Base-by-base conservation (phyloP, 2,888 invertebrate species). In the Griposia aprilina region DNA sequence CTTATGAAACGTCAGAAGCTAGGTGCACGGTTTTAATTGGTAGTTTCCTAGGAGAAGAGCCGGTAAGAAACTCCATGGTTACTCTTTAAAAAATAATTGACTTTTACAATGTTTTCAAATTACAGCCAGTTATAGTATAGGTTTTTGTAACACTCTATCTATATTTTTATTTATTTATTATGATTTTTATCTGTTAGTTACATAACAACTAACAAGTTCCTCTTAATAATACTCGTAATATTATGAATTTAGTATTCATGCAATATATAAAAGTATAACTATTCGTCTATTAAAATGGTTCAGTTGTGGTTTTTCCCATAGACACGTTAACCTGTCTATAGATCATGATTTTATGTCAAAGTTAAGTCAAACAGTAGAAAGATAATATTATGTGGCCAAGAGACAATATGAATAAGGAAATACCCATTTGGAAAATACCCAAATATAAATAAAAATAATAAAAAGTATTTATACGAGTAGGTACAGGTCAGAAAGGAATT, bases 281-380 rank as follows among this genome's bases (percentile, higher is more conserved):
- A 23, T 23, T 63, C 36, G 23, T 23, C 23, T 23, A n/a, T n/a
- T n/a, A 10, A n/a, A 13, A 57, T 57, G 59, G 17, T 60, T 30
- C 8, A 30, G 7, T 66, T 67, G 15, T 52, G 10, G 15, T 52
- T 45, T 65, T 78, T 7, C 20, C 7, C 1, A 30, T 50, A 20
- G 6, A 76, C 65, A n/a, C n/a, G 63, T 50, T 26, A 63, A 78
- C 36, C 48, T 63, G 62, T 70, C 6, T 17, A 20, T 45, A 45
- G 6, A 78, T 20, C 10, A 26, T n/a, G 50, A 45, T 65, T n/a
- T 66, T 45, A 45, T 20, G 20, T 59, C 57, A 50, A 17, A 30
- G 2, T 70, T 41, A 41, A n/a, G 13, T 48, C 17, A 26, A 17
- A 41, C n/a, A 23, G 5, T 52, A n/a, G n/a, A 72, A 80, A 26